A percentile compares a stretch with the other conserved stretches of the same genome.
These are phyloP conservation scores for Caretta caretta DNA, from an alignment of 2,113 vertebrate genomes.

Conservation along the genomic window DNA sequence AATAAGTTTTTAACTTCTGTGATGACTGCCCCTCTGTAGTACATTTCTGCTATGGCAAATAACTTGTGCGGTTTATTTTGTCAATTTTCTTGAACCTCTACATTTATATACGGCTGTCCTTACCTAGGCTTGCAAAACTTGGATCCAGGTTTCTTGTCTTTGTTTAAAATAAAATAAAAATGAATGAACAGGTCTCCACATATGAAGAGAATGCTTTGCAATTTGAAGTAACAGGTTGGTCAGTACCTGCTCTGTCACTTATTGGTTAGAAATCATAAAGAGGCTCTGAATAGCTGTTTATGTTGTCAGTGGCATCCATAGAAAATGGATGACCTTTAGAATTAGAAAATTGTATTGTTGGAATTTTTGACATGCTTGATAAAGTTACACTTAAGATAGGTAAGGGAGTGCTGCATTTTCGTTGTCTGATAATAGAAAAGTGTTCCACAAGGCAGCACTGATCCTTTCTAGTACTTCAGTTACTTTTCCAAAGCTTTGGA, in stretches of 20 bases:
- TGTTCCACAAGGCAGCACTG: not conserved
- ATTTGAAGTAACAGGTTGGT: not conserved
- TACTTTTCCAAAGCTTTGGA: not conserved
- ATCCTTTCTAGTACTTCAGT: not conserved
- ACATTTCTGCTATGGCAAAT: not conserved
- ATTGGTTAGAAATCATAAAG: not conserved
- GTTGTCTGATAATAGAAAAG: rapidly evolving
- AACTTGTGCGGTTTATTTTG: not conserved
- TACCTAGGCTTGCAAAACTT: not conserved
- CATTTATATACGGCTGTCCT: not conserved
- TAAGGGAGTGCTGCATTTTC: not conserved
- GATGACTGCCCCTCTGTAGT: not conserved
- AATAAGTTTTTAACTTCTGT: not conserved
- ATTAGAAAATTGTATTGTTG: not conserved
- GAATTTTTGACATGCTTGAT: not conserved
- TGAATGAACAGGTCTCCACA: not conserved
- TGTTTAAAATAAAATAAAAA: too few relatives aligned
- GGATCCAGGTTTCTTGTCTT: not conserved
- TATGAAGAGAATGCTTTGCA: not conserved
- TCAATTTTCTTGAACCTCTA: not conserved
- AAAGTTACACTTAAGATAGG: not conserved
- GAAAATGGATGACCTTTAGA: not conserved
- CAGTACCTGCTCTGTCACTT: not conserved
- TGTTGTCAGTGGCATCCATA: not conserved
- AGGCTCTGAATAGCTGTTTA: not conserved